Conservation (phyloP, 2,888 invertebrate genomes). For the Acanthosoma haemorrhoidale region DNA sequence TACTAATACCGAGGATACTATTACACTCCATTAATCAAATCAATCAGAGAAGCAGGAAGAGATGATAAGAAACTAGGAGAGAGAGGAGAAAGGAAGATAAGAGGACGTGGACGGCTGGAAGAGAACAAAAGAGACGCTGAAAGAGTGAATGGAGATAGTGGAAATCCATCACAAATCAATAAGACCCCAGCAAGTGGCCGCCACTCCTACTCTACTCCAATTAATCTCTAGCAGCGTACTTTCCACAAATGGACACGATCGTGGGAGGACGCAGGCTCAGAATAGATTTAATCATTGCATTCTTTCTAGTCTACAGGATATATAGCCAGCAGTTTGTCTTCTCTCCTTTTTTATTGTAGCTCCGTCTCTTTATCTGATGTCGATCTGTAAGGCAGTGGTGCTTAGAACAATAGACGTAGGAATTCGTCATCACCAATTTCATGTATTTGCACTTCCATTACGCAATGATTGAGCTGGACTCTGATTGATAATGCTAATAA, state of each 20-base stretch:
- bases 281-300: slow-evolving; percentile 4
- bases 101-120: too few species aligned
- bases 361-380: too few species aligned
- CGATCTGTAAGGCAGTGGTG: too few species aligned
- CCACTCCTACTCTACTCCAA: not conserved
- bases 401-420: too few species aligned
- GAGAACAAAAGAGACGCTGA: not conserved
- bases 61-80: not conserved
- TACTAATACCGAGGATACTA: too few species aligned
- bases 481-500: too few species aligned
- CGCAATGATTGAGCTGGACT: too few species aligned
- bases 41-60: not conserved
- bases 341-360: not conserved
- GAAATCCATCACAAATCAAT: slow-evolving; percentile 11
- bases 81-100: not conserved
- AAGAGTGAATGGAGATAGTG: not conserved
- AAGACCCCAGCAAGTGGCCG: not conserved
- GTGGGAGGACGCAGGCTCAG: slow-evolving; percentile 2
- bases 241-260: not conserved
- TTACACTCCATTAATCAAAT: not conserved
- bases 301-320: not conserved
- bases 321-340: not conserved
- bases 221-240: not conserved
- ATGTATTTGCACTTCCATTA: too few species aligned
- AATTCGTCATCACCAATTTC: too few species aligned